Conservation (phyloP, 2,113 vertebrate genomes). For the Copsychus sechellarum region DNA sequence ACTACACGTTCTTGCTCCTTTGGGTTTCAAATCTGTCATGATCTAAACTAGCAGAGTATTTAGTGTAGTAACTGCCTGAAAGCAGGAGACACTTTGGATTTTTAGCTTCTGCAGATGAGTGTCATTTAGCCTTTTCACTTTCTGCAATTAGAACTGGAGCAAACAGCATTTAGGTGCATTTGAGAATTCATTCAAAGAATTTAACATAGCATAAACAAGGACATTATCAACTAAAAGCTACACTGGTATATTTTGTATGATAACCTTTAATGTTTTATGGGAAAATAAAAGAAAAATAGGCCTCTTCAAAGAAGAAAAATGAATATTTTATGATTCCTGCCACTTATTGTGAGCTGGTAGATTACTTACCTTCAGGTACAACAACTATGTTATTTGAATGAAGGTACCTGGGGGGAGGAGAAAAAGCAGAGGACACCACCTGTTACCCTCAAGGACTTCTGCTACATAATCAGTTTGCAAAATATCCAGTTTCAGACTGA, state of each 20-base stretch:
- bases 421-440: conserved; percentile 51
- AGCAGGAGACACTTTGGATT: neutral
- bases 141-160: conserved; percentile 20
- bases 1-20: neutral
- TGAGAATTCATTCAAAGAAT: conserved; percentile 26
- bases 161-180: neutral
- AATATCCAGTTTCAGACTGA: conserved; percentile 49
- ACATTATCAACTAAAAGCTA: neutral
- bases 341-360: conserved; percentile 32
- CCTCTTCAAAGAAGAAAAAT: conserved; percentile 27
- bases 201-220: neutral
- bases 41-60: neutral
- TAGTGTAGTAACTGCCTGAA: neutral
- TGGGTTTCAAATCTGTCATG: neutral
- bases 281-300: conserved; percentile 26
- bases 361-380: conserved; percentile 91
- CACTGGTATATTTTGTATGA: neutral
- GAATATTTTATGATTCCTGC: conserved; percentile 26
- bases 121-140: conserved; percentile 6
- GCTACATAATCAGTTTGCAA: conserved; percentile 51
- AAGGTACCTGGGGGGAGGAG: conserved; percentile 83
- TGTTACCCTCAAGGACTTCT: conserved; percentile 57
- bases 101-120: neutral
- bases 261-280: conserved; percentile 31
- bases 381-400: conserved; percentile 96